Evolutionary conservation across 2,888 invertebrate species (phyloP).

Genomic region (Entomobrya proxima): DNA sequence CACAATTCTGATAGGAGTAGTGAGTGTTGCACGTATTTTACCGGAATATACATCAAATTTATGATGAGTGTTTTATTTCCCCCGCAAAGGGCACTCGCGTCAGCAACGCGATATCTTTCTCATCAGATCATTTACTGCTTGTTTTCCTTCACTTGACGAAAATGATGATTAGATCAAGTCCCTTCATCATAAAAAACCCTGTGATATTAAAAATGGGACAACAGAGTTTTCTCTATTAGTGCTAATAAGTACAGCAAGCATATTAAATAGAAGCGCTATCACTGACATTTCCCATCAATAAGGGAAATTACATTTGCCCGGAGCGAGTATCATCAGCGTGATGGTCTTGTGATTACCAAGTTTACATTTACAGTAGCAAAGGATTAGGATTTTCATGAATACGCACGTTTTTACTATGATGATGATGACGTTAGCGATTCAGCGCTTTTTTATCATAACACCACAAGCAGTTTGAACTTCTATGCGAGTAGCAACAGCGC

Average conservation of each 20-base stretch:
- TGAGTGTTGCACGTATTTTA: not conserved
- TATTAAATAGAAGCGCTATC: not conserved
- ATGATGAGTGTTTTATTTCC: not conserved
- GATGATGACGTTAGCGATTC: not conserved
- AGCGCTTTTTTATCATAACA: no score
- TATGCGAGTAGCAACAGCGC: not conserved
- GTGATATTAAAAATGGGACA: no score
- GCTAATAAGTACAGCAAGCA: not conserved
- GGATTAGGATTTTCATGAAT: slow-evolving; percentile 19
- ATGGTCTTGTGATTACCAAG: not conserved
- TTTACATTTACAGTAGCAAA: not conserved
- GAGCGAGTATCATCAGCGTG: slow-evolving; percentile 9
- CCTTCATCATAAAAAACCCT: not conserved
- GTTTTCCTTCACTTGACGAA: not conserved
- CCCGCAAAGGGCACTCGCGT: not conserved
- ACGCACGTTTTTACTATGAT: not conserved
- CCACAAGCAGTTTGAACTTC: not conserved
- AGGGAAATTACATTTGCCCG: slow-evolving; percentile 25
- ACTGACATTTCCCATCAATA: slow-evolving; percentile 22
- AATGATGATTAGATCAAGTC: not conserved
- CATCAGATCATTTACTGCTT: slow-evolving; percentile 2
- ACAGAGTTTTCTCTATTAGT: not conserved
- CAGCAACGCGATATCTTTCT: not conserved
- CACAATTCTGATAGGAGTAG: not conserved
- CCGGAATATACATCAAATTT: slow-evolving; percentile 1